A percentile compares a stretch with the other conserved stretches of the same genome.
phyloP scores from a whole-genome alignment of 2,888 invertebrate species.

The Cantharis lateralis region DNA sequence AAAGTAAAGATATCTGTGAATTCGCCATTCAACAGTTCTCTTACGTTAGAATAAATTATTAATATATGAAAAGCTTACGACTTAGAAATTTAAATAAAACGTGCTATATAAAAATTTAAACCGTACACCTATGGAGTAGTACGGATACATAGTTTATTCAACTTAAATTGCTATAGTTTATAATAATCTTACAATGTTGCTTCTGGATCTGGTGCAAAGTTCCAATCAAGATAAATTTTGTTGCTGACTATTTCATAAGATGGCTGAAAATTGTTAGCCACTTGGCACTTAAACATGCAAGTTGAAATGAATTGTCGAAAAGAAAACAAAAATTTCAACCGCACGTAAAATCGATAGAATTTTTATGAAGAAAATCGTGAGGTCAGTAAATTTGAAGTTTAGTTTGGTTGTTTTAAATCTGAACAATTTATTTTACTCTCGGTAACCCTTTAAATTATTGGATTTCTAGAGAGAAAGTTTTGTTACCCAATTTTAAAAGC shows the following conservation, averaged over 20 bases:
- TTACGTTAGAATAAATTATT: neutral
- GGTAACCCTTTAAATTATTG: conserved; percentile 2
- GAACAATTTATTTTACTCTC: neutral
- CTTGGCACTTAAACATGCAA: neutral
- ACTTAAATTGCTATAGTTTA: too few species aligned
- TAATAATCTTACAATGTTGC: too few species aligned
- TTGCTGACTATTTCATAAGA: neutral
- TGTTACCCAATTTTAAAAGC: neutral
- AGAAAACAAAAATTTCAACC: neutral
- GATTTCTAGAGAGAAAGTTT: neutral
- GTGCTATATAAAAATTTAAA: neutral
- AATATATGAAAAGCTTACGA: neutral
- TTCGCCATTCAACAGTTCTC: neutral
- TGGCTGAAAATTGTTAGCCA: neutral
- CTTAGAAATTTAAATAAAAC: neutral
- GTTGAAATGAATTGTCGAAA: neutral
- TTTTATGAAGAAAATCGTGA: neutral
- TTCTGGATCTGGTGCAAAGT: neutral
- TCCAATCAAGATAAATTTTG: neutral
- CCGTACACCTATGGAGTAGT: neutral
- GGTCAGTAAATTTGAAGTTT: neutral
- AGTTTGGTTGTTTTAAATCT: conserved; percentile 3
- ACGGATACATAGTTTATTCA: too few species aligned
- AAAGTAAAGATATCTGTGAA: neutral
- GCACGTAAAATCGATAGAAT: neutral